Evolutionary conservation across 2,797 vertebrate genomes (phyloP).

Genomic region (Sebastes taczanowskii): DNA sequence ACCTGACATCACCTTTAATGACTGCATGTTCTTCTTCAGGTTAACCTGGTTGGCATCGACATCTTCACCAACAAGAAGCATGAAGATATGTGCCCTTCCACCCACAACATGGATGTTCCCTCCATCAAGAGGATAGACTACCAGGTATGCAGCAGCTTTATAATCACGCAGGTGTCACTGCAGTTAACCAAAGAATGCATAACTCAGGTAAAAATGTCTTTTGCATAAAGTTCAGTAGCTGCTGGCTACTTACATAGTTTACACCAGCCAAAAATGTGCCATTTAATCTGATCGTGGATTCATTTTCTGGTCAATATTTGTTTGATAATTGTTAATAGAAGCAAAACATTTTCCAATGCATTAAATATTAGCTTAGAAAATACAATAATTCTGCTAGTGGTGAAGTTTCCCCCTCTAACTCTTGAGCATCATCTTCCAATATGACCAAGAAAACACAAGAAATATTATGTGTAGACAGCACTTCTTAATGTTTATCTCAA

Average conservation of each 20-base stretch:
- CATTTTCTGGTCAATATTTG: not conserved
- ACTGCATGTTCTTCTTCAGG: constrained; percentile 74
- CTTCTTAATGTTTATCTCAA: not conserved
- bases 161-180: not conserved
- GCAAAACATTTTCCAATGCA: not conserved
- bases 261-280: not conserved
- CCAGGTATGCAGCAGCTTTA: constrained; percentile 80
- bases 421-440: not conserved
- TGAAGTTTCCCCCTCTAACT: not conserved
- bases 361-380: not conserved
- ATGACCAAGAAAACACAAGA: not conserved
- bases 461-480: not conserved
- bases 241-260: not conserved
- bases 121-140: constrained; percentile 97
- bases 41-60: constrained; percentile 98
- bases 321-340: not conserved
- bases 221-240: not conserved
- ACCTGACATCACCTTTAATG: too few species aligned
- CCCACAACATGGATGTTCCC: constrained; percentile 99
- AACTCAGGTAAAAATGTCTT: not conserved
- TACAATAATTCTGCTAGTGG: not conserved
- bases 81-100: constrained; percentile 99
- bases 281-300: not conserved
- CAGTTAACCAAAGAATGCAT: not conserved
- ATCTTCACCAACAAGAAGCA: constrained; percentile 99